phyloP scores from a whole-genome alignment of 2,797 vertebrate species.

The Hippoglossus hippoglossus region DNA sequence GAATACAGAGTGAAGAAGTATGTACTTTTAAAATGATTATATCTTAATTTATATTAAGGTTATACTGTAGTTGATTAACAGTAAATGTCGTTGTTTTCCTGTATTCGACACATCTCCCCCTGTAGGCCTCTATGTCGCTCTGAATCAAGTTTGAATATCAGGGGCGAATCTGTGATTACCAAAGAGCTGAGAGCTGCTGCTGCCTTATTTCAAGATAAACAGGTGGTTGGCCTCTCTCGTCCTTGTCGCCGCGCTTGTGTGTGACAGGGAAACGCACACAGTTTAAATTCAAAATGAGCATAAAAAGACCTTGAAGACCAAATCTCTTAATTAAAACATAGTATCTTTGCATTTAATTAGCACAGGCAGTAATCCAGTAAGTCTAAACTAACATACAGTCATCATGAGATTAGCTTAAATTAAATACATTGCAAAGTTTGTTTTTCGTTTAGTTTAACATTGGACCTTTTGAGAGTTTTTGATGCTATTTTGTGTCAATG shows the following conservation, averaged over 20 bases:
- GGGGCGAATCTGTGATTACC: background rate
- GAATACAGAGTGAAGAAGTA: background rate
- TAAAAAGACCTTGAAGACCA: background rate
- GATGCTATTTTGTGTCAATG: background rate
- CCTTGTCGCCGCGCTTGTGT: background rate
- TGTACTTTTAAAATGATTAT: background rate
- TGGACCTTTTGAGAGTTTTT: background rate
- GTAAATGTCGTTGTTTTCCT: background rate
- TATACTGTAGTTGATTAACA: background rate
- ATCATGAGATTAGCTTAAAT: background rate
- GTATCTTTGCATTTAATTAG: background rate
- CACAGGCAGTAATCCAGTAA: background rate
- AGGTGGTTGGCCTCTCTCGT: background rate
- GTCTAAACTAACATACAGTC: background rate
- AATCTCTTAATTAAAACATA: background rate
- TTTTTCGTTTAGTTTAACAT: background rate
- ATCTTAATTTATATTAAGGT: background rate
- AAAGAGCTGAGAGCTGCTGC: background rate
- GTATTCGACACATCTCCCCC: background rate
- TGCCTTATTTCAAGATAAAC: background rate
- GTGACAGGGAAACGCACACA: background rate
- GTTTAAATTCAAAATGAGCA: background rate
- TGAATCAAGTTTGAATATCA: conserved; percentile 10
- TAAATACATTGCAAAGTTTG: background rate
- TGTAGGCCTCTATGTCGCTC: background rate